phyloP scores from a whole-genome alignment of 2,888 invertebrate genomes.

The Drosophila maculinotata region DNA sequence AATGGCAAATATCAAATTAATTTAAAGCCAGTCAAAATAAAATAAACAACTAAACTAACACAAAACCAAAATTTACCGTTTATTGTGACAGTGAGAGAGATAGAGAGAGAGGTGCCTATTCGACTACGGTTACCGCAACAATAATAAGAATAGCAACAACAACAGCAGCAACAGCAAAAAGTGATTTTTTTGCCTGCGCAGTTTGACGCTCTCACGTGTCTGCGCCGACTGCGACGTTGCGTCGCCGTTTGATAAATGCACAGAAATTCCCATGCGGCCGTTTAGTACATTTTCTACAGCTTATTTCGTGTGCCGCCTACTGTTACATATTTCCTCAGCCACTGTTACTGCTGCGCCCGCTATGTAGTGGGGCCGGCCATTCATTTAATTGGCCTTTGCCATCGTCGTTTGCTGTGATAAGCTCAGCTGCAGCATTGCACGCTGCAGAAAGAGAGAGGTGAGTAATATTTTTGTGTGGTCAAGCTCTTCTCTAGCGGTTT shows the following conservation, averaged over 20 bases:
- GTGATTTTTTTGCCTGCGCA: constrained; percentile 65
- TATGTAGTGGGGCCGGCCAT: constrained; percentile 56
- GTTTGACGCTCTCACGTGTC: constrained; percentile 65
- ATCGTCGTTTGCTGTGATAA: constrained; percentile 39
- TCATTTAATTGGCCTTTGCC: constrained; percentile 38
- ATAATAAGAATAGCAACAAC: constrained; percentile 31
- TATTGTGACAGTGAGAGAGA: constrained; percentile 14
- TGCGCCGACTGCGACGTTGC: constrained; percentile 58
- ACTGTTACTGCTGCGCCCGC: constrained; percentile 13
- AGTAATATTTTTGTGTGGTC: constrained; percentile 20
- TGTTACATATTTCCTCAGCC: constrained; percentile 42
- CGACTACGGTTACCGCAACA: constrained; percentile 44
- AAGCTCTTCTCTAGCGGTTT: constrained; percentile 9
- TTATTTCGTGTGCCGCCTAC: constrained; percentile 58
- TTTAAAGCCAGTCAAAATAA: constrained; percentile 21
- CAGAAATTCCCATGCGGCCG: constrained; percentile 76
- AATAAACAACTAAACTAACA: constrained; percentile 20
- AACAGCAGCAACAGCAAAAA: constrained; percentile 40
- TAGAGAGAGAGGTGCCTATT: constrained; percentile 12
- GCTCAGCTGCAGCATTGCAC: constrained; percentile 36
- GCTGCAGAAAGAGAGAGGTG: constrained; percentile 37
- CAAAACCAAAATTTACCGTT: constrained; percentile 39
- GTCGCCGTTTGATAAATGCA: constrained; percentile 65
- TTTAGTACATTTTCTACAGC: constrained; percentile 66
- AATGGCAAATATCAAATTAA: constrained; percentile 31